These are phyloP conservation scores for Morone saxatilis DNA, from an alignment of 2,113 vertebrate species.

Conservation along the genomic window DNA sequence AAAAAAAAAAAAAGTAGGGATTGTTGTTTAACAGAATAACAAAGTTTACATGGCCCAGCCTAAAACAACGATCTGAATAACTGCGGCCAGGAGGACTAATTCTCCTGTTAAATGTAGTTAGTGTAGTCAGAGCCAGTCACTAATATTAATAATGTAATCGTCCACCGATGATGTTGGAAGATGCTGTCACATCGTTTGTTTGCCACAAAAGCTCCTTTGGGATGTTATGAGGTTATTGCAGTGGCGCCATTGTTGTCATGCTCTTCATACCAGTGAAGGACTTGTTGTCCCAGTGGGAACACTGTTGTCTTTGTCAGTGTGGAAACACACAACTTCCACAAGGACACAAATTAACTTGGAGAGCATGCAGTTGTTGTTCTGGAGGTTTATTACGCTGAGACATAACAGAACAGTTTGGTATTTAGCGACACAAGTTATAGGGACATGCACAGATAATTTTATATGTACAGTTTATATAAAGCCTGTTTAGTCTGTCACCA, in stretches of 20 bases:
- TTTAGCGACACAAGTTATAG: neutral
- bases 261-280: conserved; percentile 55
- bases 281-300: conserved; percentile 56
- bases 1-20: neutral
- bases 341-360: conserved; percentile 40
- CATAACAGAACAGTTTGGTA: conserved; percentile 6
- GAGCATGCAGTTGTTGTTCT: conserved; percentile 15
- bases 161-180: neutral
- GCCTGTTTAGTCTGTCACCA: neutral
- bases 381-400: conserved; percentile 50
- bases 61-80: conserved; percentile 10
- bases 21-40: neutral
- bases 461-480: neutral
- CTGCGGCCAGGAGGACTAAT: neutral
- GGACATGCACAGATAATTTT: neutral
- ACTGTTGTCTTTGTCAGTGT: conserved; percentile 52
- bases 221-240: conserved; percentile 47
- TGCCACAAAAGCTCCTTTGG: conserved; percentile 34
- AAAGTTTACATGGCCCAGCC: neutral
- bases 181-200: conserved; percentile 23
- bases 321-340: conserved; percentile 23
- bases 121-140: neutral
- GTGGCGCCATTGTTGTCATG: conserved; percentile 60
- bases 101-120: neutral
- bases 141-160: conserved; percentile 1